Evolutionary conservation across 2,888 invertebrate genomes (phyloP).

Genomic region (Melanostoma scalare): DNA sequence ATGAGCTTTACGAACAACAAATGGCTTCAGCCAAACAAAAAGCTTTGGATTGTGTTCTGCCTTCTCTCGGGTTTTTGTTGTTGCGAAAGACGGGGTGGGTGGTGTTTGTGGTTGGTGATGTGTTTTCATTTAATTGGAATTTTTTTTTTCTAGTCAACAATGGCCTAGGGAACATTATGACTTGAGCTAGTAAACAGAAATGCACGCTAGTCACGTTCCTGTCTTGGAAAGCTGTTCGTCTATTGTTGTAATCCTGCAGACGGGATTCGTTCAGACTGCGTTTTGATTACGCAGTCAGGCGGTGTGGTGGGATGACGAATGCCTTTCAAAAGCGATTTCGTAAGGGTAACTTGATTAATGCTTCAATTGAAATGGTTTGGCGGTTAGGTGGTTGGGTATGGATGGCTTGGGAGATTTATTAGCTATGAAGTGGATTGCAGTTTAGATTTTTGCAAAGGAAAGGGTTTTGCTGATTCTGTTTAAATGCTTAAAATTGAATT

Average conservation of each 20-base stretch:
- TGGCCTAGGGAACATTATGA: neutral
- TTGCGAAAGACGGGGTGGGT: neutral
- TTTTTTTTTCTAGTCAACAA: conserved; percentile 48
- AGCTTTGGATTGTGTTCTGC: neutral
- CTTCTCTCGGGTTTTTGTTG: neutral
- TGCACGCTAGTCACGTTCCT: conserved; percentile 51
- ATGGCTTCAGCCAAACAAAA: neutral
- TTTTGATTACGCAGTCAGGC: neutral
- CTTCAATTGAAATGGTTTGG: too few relatives aligned
- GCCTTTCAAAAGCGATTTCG: too few relatives aligned
- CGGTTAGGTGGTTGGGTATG: too few relatives aligned
- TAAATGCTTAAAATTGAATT: too few relatives aligned
- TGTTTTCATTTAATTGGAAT: conserved; percentile 42
- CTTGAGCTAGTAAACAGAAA: neutral
- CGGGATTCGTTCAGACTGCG: conserved; percentile 5
- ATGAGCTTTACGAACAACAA: neutral
- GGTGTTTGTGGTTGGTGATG: neutral
- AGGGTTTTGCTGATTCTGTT: too few relatives aligned
- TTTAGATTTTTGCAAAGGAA: too few relatives aligned
- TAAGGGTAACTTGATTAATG: too few relatives aligned
- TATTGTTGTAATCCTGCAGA: conserved; percentile 8
- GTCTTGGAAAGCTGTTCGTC: conserved; percentile 24
- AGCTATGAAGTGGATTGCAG: too few relatives aligned
- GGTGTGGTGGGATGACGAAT: too few relatives aligned
- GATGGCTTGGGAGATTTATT: too few relatives aligned